phyloP scores from a whole-genome alignment of 2,113 vertebrate species.

The Cyprinodon brontotheroides region DNA sequence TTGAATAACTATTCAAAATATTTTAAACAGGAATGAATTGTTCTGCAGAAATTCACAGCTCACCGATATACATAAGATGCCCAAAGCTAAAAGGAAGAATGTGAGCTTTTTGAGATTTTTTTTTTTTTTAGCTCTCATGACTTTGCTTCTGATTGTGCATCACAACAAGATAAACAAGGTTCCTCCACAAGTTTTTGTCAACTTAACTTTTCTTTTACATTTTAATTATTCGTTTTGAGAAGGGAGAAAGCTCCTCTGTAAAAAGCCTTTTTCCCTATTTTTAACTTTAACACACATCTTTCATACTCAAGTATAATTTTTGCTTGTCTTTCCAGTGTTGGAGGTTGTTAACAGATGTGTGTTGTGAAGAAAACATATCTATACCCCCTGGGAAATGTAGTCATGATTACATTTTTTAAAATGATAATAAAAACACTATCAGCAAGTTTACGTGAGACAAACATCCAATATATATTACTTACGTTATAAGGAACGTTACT shows the following conservation, averaged over 20 bases:
- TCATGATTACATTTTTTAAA: neutral
- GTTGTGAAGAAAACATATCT: neutral
- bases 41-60: too few species aligned
- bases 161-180: too few species aligned
- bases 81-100: neutral
- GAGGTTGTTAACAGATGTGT: neutral
- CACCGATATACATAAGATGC: too few species aligned
- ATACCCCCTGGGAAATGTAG: neutral
- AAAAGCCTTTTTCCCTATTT: neutral
- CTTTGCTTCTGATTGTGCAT: too few species aligned
- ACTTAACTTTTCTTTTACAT: neutral
- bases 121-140: too few species aligned
- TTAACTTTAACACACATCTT: neutral
- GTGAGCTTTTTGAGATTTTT: neutral
- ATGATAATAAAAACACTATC: neutral
- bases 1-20: neutral
- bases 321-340: neutral
- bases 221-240: neutral
- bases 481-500: neutral
- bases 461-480: neutral
- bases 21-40: neutral
- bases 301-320: neutral
- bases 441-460: neutral
- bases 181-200: neutral
- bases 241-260: neutral